Conservation (phyloP, 2,888 invertebrate species). For the Ferdinandea cuprea region DNA sequence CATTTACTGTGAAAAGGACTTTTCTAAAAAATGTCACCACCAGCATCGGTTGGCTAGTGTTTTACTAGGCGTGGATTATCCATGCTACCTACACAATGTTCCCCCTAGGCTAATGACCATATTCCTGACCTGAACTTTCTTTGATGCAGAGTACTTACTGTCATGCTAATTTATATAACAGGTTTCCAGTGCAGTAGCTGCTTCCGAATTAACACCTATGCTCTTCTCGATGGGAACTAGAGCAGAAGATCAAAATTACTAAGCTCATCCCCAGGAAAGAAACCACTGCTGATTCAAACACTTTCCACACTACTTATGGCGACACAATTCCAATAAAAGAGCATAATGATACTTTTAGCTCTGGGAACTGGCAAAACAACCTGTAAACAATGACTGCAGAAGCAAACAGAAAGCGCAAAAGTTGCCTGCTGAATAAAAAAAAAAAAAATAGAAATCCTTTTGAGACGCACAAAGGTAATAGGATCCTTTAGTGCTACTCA, state of each 20-base stretch:
- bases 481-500: slow-evolving; percentile 50
- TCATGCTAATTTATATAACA: too few relatives aligned
- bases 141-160: too few relatives aligned
- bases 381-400: slow-evolving; percentile 11
- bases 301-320: slow-evolving; percentile 4
- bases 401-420: slow-evolving; percentile 12
- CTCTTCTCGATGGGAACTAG: too few relatives aligned
- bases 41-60: too few relatives aligned
- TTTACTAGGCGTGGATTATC: too few relatives aligned
- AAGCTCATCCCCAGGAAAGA: neutral
- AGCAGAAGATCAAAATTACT: neutral
- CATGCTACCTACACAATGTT: too few relatives aligned
- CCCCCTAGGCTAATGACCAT: too few relatives aligned
- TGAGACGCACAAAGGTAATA: slow-evolving; percentile 47
- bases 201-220: too few relatives aligned
- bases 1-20: too few relatives aligned
- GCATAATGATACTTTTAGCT: neutral
- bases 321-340: slow-evolving; percentile 8
- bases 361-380: neutral
- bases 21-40: too few relatives aligned
- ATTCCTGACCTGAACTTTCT: too few relatives aligned
- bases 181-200: too few relatives aligned
- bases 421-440: neutral
- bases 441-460: slow-evolving; percentile 38
- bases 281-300: slow-evolving; percentile 2